These are phyloP conservation scores for Galerucella calmariensis DNA, from an alignment of 2,888 invertebrate species.

Conservation along the genomic window DNA sequence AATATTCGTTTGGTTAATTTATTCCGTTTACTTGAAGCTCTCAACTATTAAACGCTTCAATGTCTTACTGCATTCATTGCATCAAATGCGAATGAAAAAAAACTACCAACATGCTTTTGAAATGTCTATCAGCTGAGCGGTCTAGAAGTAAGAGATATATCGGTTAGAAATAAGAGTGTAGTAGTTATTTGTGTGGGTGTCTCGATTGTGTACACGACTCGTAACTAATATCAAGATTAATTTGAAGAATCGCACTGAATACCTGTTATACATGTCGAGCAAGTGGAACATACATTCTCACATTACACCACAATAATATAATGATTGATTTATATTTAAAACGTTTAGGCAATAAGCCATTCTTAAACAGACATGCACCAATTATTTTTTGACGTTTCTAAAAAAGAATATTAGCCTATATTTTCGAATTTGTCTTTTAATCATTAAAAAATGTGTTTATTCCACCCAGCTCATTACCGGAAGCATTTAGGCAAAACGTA, in stretches of 20 bases:
- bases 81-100: neutral
- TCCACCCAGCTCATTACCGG: too few relatives aligned
- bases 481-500: too few relatives aligned
- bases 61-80: neutral
- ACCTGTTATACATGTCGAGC: slow-evolving; percentile 9
- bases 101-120: slow-evolving; percentile 11
- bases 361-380: too few relatives aligned
- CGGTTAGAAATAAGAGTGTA: slow-evolving; percentile 21
- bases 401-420: too few relatives aligned
- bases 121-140: slow-evolving; percentile 10
- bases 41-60: neutral
- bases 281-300: slow-evolving; percentile 14
- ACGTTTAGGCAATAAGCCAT: too few relatives aligned
- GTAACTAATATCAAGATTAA: slow-evolving; percentile 46
- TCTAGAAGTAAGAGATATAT: slow-evolving; percentile 5
- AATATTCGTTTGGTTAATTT: neutral
- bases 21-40: neutral
- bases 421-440: too few relatives aligned
- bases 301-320: neutral
- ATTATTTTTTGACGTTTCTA: too few relatives aligned
- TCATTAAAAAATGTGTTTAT: too few relatives aligned
- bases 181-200: slow-evolving; percentile 43
- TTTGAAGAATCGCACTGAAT: slow-evolving; percentile 31
- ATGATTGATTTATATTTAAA: too few relatives aligned
- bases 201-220: slow-evolving; percentile 38